phyloP scores from a whole-genome alignment of 2,797 vertebrate species.

The Platyrinchus mystaceus region DNA sequence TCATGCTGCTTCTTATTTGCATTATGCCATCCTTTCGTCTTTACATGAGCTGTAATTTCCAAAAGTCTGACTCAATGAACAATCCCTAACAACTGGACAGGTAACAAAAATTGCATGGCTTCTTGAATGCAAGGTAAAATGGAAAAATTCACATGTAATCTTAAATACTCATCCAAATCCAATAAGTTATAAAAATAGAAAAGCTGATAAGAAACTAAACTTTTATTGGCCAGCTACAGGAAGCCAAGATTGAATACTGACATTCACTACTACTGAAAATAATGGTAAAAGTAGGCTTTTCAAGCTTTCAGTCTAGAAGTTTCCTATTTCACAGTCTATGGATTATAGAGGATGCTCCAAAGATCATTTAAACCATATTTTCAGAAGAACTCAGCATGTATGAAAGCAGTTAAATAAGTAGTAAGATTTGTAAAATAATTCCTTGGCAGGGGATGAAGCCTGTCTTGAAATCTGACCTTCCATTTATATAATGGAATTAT shows the following conservation, averaged over 20 bases:
- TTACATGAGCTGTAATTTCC: background rate
- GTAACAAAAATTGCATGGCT: background rate
- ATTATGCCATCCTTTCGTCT: background rate
- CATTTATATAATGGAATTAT: background rate
- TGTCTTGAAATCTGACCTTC: background rate
- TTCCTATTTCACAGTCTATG: background rate
- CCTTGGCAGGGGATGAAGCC: rapidly evolving
- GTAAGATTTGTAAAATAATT: background rate
- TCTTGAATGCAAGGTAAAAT: background rate
- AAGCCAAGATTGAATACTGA: background rate
- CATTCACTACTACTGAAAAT: background rate
- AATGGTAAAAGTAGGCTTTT: background rate
- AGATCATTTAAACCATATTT: background rate
- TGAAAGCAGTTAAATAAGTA: background rate
- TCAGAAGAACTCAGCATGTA: background rate
- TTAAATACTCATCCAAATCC: slow-evolving; percentile 43
- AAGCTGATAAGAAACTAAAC: slow-evolving; percentile 37
- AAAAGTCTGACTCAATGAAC: background rate
- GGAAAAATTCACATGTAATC: slow-evolving; percentile 48
- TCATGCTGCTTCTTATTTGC: background rate
- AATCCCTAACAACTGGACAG: background rate
- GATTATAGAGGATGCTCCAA: background rate
- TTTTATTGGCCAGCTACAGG: background rate
- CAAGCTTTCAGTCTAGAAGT: background rate
- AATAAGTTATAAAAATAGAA: slow-evolving; percentile 46